Base-by-base conservation (phyloP, 2,888 invertebrate genomes). In the Pseudanteris insignis region DNA sequence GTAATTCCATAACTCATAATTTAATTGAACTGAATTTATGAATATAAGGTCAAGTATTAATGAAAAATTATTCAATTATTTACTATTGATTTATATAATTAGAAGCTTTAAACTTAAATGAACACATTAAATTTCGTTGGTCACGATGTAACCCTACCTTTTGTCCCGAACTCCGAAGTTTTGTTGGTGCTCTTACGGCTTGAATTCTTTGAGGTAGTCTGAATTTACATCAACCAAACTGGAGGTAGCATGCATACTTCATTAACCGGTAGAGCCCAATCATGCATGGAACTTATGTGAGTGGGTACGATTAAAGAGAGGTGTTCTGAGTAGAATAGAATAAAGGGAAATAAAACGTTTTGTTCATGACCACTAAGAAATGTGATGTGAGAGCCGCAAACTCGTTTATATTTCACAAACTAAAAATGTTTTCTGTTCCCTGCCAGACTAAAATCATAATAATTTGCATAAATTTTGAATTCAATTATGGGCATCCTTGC, bases 181-280 rank as follows among this genome's bases (percentile, higher is more conserved):
- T 25, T 11, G 11, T 8, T 12, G 14, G 24, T 24, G 10, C 21
- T 38, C n/a, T 11, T 40, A 36, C 15, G 15, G 11, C 34, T 51
- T 14, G 29, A 13, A 18, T 36, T 30, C 18, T 30, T 8, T 43
- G 32, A 43, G 18, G 30, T 36, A 32, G 32, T 14, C 48, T 18
- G 9, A 43, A 43, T 36, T 44, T 53, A 37, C 26, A 9, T 38
- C 14, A 36, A 10, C 24, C 1, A 12, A 47, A 9, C 24, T 10
- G 29, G 34, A 47, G 15, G 26, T n/a, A n/a, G n/a, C n/a, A 57
- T 48, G 43, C 48, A 57, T 38, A 57, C 43, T 50, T 57, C 43
- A 57, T 57, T 55, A 57, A 37, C 26, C 26, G 26, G 57, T 2
- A 29, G 37, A 28, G 43, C 12, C 57, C 37, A 57, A 57, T 57